phyloP scores from a whole-genome alignment of 2,797 vertebrate species.

The Sebastes cheni region DNA sequence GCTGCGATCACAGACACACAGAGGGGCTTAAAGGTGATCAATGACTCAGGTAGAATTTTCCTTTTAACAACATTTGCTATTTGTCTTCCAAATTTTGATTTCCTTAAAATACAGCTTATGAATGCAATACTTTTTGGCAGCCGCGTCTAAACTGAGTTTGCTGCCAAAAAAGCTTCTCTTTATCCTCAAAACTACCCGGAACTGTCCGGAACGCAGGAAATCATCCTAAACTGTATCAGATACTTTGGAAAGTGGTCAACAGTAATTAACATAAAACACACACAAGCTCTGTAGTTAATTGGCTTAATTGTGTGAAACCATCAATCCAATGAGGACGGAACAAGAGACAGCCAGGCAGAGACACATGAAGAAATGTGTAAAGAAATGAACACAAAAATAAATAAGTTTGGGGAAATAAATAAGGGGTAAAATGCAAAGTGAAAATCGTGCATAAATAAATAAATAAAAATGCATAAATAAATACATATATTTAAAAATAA shows the following conservation, averaged over 20 bases:
- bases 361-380: no score
- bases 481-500: no score
- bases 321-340: no score
- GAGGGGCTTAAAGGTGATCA: not conserved
- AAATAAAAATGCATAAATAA: no score
- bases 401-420: no score
- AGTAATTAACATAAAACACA: not conserved
- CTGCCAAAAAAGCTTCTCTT: slow-evolving; percentile 1
- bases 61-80: not conserved
- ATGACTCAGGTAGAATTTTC: not conserved
- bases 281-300: not conserved
- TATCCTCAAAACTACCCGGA: not conserved
- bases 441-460: no score
- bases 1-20: not conserved
- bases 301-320: not conserved
- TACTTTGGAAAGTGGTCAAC: not conserved
- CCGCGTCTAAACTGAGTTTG: rapidly evolving
- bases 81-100: slow-evolving; percentile 1
- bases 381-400: no score
- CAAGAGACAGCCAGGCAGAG: no score
- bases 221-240: not conserved
- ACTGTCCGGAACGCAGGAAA: not conserved
- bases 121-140: slow-evolving; percentile 6
- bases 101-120: not conserved
- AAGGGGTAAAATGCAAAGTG: no score